Percentiles rank a stretch among this genome's conserved stretches.
Evolutionary conservation across 2,113 vertebrate genomes (phyloP).

Genomic region (Gorsachius goisagi): DNA sequence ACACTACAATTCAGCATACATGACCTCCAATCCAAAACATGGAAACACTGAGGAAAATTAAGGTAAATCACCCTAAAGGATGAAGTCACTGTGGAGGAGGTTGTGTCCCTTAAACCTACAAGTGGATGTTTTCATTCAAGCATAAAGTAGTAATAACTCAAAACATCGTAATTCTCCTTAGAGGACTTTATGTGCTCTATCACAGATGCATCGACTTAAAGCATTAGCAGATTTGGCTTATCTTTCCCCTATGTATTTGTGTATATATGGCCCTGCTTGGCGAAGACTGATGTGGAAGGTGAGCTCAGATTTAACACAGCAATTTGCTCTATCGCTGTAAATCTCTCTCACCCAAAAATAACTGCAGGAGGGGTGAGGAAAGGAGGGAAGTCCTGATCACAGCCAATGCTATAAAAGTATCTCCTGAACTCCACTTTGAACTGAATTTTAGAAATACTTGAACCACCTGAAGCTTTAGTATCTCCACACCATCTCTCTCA

Average conservation of each 20-base stretch:
- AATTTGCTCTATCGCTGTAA: conserved; percentile 5
- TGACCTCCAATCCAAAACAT: not conserved
- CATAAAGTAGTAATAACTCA: conserved; percentile 11
- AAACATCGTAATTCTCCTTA: not conserved
- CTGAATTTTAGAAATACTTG: not conserved
- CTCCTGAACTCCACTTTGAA: not conserved
- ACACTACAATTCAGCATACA: not conserved
- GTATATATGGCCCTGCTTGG: not conserved
- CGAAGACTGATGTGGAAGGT: not conserved
- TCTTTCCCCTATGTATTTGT: not conserved
- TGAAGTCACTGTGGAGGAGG: conserved; percentile 1
- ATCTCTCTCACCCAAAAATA: not conserved
- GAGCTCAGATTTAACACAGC: not conserved
- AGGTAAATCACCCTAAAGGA: conserved; percentile 33
- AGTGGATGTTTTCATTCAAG: conserved; percentile 31
- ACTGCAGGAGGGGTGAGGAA: not conserved
- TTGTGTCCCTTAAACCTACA: not conserved
- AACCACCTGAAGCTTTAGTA: not conserved
- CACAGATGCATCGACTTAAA: conserved; percentile 17
- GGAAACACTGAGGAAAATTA: conserved; percentile 11
- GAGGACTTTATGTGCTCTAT: conserved; percentile 36
- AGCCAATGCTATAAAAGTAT: not conserved
- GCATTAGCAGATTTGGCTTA: conserved; percentile 10
- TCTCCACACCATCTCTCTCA: not conserved
- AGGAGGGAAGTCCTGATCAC: not conserved